Conservation (phyloP, 1,140 invertebrate genomes). For the Diplogasteroides magnus region DNA sequence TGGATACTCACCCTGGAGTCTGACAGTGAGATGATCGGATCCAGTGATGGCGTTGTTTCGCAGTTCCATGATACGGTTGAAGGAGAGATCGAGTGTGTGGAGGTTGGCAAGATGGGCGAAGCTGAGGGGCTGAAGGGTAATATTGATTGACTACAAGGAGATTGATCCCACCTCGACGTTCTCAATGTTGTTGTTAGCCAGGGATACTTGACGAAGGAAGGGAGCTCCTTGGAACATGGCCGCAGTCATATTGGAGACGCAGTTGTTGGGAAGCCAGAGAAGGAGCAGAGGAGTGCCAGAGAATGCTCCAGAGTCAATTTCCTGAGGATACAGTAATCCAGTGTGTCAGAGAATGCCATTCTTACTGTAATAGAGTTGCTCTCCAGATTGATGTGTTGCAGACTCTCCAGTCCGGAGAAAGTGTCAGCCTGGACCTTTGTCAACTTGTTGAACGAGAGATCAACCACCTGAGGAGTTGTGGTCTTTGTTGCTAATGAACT, state of each 20-base stretch:
- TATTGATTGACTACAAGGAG: background rate
- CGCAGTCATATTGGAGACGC: constrained; percentile 39
- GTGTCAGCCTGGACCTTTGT: constrained; percentile 40
- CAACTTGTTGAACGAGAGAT: constrained; percentile 51
- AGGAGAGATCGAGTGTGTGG: constrained; percentile 49
- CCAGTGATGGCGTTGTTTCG: constrained; percentile 43
- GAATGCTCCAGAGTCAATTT: constrained; percentile 51
- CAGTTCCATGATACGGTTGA: constrained; percentile 49
- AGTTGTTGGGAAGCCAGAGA: constrained; percentile 54
- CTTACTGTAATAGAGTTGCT: constrained; percentile 43
- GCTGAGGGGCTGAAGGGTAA: constrained; percentile 40
- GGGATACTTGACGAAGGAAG: constrained; percentile 51
- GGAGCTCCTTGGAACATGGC: constrained; percentile 52
- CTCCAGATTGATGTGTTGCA: constrained; percentile 53
- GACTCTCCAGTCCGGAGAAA: constrained; percentile 46
- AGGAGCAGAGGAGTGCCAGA: constrained; percentile 47
- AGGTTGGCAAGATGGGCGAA: constrained; percentile 53
- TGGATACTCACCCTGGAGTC: constrained; percentile 41
- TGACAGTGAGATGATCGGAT: constrained; percentile 48
- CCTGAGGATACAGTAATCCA: background rate
- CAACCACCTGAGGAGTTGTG: constrained; percentile 37
- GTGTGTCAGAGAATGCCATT: background rate
- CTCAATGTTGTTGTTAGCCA: constrained; percentile 52
- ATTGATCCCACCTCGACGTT: constrained; percentile 36
- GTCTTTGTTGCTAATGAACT: constrained; percentile 2